Evolutionary conservation across 2,113 vertebrate species (phyloP), one percentile per base, ranked within the genome.

Genomic region (Lamprotornis superbus): DNA sequence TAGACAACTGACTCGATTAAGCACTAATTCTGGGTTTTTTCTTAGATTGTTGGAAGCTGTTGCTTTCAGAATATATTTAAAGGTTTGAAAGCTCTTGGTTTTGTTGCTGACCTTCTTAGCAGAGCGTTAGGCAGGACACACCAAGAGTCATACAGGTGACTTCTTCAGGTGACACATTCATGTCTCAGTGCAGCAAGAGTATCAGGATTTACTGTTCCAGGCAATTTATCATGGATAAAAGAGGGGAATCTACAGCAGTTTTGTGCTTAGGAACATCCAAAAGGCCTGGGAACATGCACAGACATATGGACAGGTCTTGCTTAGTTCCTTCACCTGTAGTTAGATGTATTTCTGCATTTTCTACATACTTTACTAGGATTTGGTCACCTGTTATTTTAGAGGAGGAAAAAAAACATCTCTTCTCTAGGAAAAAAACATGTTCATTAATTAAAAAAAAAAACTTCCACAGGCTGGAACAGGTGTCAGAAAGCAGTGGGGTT

Each of bases 381-480:
- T 70, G 40, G 37, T 17, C 33, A 42, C 13, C 23, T 63, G 2
- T 37, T 55, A 30, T 15, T 81, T 64, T 55, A 63, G 7, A 30
- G 1, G 4, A 81, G 18, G 14, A 53, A 71, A 61, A 30, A 77
- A 84, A 67, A 42, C 5, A 28, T 21, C 2, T 13, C 13, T n/a
- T 30, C 11, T 59, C 12, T 2, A 52, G 52, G 25, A 61, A 88
- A n/a, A 37, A 90, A 91, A 4, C 24, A 28, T 33, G n/a, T 10
- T 44, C 17, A 17, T 37, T 60, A 31, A 22, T 68, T 42, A 42
- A 42, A 27, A 52, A 46, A 8, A 46, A 9, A 44, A 14, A 2
- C 3, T 8, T 37, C 3, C 20, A 25, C 5, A 20, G 28, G 13
- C 12, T 57, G 49, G 37, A 50, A 19, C 0, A 5, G 35, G 35